A percentile compares a stretch with the other conserved stretches of the same genome.
Evolutionary conservation across 2,113 vertebrate species (phyloP).

Genomic region (Protobothrops flavoviridis): DNA sequence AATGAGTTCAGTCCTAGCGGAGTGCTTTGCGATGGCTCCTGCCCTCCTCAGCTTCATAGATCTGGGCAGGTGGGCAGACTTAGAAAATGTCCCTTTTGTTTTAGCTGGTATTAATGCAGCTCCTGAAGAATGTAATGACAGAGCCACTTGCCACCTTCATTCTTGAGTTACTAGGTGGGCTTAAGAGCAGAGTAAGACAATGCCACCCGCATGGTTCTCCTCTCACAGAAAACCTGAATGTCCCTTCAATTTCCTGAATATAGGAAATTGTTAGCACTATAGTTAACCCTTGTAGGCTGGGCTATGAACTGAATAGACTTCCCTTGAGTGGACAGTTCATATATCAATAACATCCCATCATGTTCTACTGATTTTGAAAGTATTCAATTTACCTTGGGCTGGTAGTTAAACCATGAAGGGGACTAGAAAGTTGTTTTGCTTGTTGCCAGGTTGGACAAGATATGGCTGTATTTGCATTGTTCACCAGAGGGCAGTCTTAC

Average conservation of each 20-base stretch:
- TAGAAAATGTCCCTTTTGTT: not conserved
- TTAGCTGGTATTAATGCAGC: too few species aligned
- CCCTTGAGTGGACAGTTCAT: not conserved
- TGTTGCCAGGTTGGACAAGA: not conserved
- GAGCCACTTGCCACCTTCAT: not conserved
- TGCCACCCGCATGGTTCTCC: not conserved
- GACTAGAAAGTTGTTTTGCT: not conserved
- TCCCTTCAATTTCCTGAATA: fast-evolving
- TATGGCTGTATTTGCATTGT: not conserved
- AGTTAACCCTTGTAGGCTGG: not conserved
- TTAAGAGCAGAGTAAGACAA: not conserved
- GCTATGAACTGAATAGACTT: not conserved
- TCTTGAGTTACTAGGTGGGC: not conserved
- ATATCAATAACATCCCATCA: not conserved
- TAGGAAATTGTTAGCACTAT: not conserved
- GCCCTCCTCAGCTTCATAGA: not conserved
- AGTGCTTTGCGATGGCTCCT: not conserved
- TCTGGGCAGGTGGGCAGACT: not conserved
- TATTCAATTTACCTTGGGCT: not conserved
- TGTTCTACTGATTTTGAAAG: not conserved
- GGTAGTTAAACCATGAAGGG: not conserved
- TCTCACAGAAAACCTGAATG: fast-evolving
- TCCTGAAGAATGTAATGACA: not conserved
- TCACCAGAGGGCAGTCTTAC: conserved; percentile 55
- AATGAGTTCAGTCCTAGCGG: not conserved